Evolutionary conservation across 1,140 invertebrate species (phyloP), one percentile per base, ranked within the genome.

Genomic region (Caerostris darwini): DNA sequence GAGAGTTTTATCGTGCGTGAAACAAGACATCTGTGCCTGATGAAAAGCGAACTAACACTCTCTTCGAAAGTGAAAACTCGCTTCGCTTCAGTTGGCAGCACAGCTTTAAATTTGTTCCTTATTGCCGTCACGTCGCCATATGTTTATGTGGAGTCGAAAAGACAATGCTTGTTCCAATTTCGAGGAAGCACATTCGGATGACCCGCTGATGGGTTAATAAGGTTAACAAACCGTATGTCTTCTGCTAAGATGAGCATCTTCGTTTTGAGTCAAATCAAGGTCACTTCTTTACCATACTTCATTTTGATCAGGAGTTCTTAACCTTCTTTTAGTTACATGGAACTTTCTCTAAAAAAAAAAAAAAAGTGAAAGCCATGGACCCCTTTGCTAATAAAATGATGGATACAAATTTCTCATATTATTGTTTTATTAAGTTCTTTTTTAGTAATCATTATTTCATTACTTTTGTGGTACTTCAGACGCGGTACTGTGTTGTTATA

Each of bases 141-240:
- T 87, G 57, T 64, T 61, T 57, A 56, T 14, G 7, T 53, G 53
- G 54, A 56, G 81, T 34, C 34, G 34, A 34, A 34, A 34, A 34
- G 81, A 57, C 81, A 83, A 83, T 83, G 81, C 56, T 83, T 53
- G 81, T 54, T 57, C 53, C n/a, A 56, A 83, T 83, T 83, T 53
- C 54, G n/a, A 53, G 82, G 82, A 85, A 58, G 82, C 17, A 58
- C 82, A 85, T n/a, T 64, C 57, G 57, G 34, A 17, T 87, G 85
- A 87, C 57, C 85, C 58, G 50, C 19, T 87, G 57, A 87, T 85
- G 82, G 82, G 82, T 85, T 85, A 85, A 85, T 85, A 58, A 54
- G 82, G 82, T 85, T 58, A 85, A 58, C n/a, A 71, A 71, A 71
- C 69, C n/a, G 8, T 34, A 34, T 34, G 7, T 3, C 67, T 69